Conservation (phyloP, 1,140 invertebrate genomes). For the Proales similis region DNA sequence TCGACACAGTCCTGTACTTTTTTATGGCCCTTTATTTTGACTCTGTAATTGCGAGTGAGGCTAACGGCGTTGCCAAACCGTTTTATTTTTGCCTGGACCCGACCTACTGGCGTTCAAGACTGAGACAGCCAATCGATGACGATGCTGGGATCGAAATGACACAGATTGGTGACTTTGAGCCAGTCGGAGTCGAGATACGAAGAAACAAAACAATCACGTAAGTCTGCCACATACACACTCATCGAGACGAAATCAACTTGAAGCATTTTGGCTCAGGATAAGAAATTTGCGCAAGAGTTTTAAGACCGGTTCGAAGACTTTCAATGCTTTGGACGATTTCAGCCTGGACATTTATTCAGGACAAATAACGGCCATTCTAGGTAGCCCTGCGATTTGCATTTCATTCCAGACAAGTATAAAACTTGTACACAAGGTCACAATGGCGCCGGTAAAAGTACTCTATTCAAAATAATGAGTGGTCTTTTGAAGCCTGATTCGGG, state of each 20-base stretch:
- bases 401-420: too few species aligned
- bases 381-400: too few species aligned
- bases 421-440: too few species aligned
- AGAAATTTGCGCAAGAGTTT: slow-evolving; percentile 16
- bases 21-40: slow-evolving; percentile 34
- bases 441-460: slow-evolving; percentile 55
- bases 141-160: slow-evolving; percentile 1
- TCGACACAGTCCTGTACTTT: slow-evolving; percentile 17
- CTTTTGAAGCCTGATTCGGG: slow-evolving; percentile 3
- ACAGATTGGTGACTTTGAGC: slow-evolving; percentile 8
- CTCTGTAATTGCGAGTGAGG: slow-evolving; percentile 14
- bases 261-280: background rate
- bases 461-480: slow-evolving; percentile 67
- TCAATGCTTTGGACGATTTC: slow-evolving; percentile 31
- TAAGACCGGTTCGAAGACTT: slow-evolving; percentile 31
- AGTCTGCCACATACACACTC: too few species aligned
- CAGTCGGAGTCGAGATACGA: background rate
- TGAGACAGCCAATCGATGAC: background rate
- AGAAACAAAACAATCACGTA: too few species aligned
- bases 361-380: slow-evolving; percentile 71
- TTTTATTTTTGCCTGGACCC: slow-evolving; percentile 6
- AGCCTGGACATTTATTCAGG: slow-evolving; percentile 55
- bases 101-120: slow-evolving; percentile 45
- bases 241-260: too few species aligned
- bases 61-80: slow-evolving; percentile 5